Evolutionary conservation across 2,113 vertebrate genomes (phyloP), one percentile per base, ranked within the genome.

Genomic region (Sinocyclocheilus anshuiensis): DNA sequence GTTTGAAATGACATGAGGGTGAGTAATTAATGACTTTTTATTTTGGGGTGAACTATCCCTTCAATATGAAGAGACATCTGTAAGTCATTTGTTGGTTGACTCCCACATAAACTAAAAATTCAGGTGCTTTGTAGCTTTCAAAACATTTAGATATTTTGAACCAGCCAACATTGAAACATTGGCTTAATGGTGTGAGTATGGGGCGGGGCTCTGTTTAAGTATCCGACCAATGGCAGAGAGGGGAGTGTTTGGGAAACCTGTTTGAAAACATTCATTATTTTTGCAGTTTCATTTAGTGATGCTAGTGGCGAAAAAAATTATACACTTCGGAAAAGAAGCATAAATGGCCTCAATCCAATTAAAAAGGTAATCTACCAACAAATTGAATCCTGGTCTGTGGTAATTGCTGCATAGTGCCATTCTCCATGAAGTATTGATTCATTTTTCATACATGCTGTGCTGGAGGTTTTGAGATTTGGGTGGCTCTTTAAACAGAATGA

Each of bases 331-430:
- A 26, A 83, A 67, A 67, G 22, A 22, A 45, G 59, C 79, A 59
- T 61, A 36, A 82, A 78, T 85, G 13, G 15, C n/a, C 50, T 48
- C 48, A 71, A 85, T 72, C 26, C 20, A 53, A 39, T 88, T 77
- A 72, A 77, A 85, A 80, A 81, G 71, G 45, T 88, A 82, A 69
- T 82, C 33, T 85, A 75, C 33, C 24, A 80, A 61, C 59, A 79
- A 53, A 85, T 79, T 85, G 84, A 72, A 67, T 79, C 33, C 76
- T 71, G 63, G 18, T 79, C 13, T 74, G 59, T 85, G 24, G 61
- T 77, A 76, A 77, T 81, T 61, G 65, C 22, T 82, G 71, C 76
- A 69, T 67, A 79, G 33, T 61, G 85, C 67, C 48, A n/a, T 69
- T 45, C 33, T 50, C 48, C n/a, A 45, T 48, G 45, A 81, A 57